These are phyloP conservation scores for Aviceda subcristata DNA, from an alignment of 2,113 vertebrate species.

Conservation along the genomic window DNA sequence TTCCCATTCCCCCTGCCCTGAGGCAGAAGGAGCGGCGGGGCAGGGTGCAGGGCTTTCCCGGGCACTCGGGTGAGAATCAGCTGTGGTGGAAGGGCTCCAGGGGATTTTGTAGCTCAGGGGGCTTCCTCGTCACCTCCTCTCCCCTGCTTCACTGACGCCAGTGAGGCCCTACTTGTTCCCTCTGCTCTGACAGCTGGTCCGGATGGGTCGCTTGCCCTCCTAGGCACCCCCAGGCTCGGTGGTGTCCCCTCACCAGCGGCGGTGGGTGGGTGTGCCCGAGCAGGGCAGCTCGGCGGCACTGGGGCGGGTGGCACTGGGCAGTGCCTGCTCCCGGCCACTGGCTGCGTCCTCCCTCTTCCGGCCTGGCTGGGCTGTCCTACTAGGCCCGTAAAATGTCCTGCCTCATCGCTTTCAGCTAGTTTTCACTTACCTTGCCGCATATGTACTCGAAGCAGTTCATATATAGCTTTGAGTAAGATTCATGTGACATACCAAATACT, in stretches of 20 bases:
- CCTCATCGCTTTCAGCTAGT: not conserved
- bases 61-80: not conserved
- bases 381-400: not conserved
- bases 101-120: not conserved
- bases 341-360: not conserved
- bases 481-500: not conserved
- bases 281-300: not conserved
- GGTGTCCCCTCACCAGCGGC: not conserved
- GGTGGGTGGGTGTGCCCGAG: not conserved
- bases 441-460: not conserved
- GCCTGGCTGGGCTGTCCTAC: not conserved
- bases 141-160: not conserved
- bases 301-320: no score
- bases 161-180: accelerated
- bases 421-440: not conserved
- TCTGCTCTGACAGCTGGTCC: not conserved
- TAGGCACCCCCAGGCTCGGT: accelerated
- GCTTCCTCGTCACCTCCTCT: not conserved
- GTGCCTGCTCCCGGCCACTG: not conserved
- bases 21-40: not conserved
- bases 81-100: not conserved
- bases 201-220: not conserved
- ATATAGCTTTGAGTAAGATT: not conserved
- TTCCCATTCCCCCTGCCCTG: not conserved
- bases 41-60: not conserved